Evolutionary conservation across 2,888 invertebrate species (phyloP), one percentile per base, ranked within the genome.

Genomic region (Cyrtodaria siliqua): DNA sequence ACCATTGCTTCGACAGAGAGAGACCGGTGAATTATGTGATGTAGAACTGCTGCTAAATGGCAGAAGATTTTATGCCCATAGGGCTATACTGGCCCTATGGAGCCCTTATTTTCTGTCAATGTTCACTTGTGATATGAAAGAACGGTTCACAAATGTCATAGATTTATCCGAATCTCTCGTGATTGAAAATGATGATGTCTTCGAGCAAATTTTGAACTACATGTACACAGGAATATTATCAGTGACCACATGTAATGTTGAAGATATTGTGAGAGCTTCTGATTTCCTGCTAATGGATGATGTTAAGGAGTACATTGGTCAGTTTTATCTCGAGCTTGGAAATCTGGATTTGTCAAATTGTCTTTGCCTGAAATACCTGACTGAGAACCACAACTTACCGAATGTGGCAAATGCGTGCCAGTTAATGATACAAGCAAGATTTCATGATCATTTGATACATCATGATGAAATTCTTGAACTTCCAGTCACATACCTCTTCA

Each of bases 101-200:
- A 92, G 92, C 67, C 91, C 91, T 2, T 92, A 92, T 71, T 92
- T 92, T 73, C 80, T 89, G 23, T 91, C 92, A 6, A 92, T 92
- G 92, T 92, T 92, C 72, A 91, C 91, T 0, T 90, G 90, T 68
- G 87, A 89, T 44, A 92, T 92, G 92, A 87, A 84, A 77, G 92
- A 92, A 71, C 86, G 83, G 62, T 78, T 73, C 8, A 87, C 88
- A 12, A 80, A 72, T 27, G 88, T 87, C 23, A 85, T 92, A 4
- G 91, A 92, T 81, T 80, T 92, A 23, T 86, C 90, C 3, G 89
- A 89, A 44, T 92, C 92, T 0, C 74, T 92, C 8, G 60, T 85
- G 29, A 70, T 92, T 27, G 90, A 92, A 61, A 87, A 84, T 56
- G 87, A 89, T 57, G 83, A 87, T 47, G 88, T 89, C 20, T 90